phyloP scores from a whole-genome alignment of 2,113 vertebrate genomes.

The Dinomys branickii region DNA sequence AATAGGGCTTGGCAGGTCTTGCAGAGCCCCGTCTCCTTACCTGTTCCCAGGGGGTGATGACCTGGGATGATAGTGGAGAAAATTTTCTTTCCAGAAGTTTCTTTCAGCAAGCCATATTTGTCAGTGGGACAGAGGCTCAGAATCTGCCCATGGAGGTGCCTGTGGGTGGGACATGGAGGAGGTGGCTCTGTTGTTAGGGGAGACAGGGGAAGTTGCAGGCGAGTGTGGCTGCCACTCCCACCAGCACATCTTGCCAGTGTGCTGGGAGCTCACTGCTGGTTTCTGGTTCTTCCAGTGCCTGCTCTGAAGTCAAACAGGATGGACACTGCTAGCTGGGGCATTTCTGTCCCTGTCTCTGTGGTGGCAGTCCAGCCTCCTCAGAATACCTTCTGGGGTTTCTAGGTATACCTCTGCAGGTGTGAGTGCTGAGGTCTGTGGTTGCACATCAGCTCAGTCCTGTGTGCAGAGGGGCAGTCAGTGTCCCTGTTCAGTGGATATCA shows the following conservation, averaged over 20 bases:
- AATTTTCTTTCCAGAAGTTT: slow-evolving; percentile 9
- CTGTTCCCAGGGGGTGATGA: background rate
- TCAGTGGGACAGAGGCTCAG: background rate
- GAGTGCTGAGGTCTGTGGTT: background rate
- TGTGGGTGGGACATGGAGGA: rapidly evolving
- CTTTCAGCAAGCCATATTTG: background rate
- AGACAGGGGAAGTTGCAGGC: rapidly evolving
- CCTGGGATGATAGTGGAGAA: rapidly evolving
- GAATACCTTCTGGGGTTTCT: rapidly evolving
- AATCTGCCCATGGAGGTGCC: rapidly evolving
- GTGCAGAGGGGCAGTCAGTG: rapidly evolving
- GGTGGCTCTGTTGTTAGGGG: rapidly evolving
- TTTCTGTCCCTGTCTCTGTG: background rate
- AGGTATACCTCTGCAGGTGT: rapidly evolving
- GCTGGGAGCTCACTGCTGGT: rapidly evolving
- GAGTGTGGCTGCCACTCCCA: rapidly evolving
- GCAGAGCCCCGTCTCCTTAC: background rate
- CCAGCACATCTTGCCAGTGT: no score
- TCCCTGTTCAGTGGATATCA: background rate
- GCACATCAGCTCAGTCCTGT: rapidly evolving
- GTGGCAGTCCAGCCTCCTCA: rapidly evolving
- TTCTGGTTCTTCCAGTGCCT: background rate
- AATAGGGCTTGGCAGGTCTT: background rate
- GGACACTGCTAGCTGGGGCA: rapidly evolving
- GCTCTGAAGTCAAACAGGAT: rapidly evolving